Conservation (phyloP, 2,797 vertebrate species). For the Rhinoraja longicauda region DNA sequence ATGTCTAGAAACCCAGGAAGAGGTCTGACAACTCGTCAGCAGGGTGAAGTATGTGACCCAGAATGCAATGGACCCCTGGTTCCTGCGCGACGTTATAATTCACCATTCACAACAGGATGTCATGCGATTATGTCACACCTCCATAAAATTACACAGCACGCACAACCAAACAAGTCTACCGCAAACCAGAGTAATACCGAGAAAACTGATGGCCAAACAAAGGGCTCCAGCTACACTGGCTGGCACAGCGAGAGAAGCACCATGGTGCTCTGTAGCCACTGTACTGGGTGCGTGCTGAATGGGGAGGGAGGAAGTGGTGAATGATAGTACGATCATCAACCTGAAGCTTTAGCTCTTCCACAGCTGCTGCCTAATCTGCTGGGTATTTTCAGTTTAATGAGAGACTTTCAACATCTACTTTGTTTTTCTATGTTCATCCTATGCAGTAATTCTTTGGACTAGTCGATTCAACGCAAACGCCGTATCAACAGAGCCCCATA, state of each 20-base stretch:
- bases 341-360: too few relatives aligned
- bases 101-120: background rate
- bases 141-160: background rate
- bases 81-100: background rate
- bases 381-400: too few relatives aligned
- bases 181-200: background rate
- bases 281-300: too few relatives aligned
- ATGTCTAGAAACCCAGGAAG: background rate
- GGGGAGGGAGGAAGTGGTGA: background rate
- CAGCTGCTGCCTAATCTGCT: too few relatives aligned
- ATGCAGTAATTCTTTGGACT: background rate
- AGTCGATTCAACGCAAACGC: background rate
- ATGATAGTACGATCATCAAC: too few relatives aligned
- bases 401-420: too few relatives aligned
- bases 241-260: too few relatives aligned
- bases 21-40: background rate
- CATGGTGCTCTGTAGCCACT: too few relatives aligned
- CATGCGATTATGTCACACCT: background rate
- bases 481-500: background rate
- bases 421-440: too few relatives aligned
- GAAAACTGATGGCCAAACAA: background rate
- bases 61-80: background rate
- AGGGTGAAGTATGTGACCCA: background rate
- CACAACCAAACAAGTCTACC: background rate
- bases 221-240: background rate